Evolutionary conservation across 1,140 invertebrate genomes (phyloP).

Genomic region (Drosophila prosaltans): DNA sequence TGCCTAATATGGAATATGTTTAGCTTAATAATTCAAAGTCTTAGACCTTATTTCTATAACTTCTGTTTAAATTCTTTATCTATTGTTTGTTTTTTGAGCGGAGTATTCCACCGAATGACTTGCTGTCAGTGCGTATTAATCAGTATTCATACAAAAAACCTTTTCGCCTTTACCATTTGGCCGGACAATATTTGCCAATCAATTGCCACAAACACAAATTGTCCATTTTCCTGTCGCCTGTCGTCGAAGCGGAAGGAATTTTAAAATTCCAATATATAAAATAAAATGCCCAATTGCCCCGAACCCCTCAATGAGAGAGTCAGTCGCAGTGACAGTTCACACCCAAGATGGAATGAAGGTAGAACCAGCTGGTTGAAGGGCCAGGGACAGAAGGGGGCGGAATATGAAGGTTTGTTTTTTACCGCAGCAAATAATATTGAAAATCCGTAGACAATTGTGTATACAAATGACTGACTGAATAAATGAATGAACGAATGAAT

Average conservation of each 20-base stretch:
- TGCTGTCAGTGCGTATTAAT: slow-evolving; percentile 73
- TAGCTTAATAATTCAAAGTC: too few relatives aligned
- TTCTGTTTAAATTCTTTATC: background rate
- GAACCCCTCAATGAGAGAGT: slow-evolving; percentile 37
- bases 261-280: slow-evolving; percentile 83
- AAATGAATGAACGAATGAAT: slow-evolving; percentile 41
- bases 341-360: slow-evolving; percentile 64
- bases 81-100: background rate
- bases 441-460: slow-evolving; percentile 80
- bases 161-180: slow-evolving; percentile 65
- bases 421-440: slow-evolving; percentile 80
- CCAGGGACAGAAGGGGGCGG: background rate
- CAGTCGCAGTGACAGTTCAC: slow-evolving; percentile 70
- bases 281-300: slow-evolving; percentile 79
- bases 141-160: slow-evolving; percentile 55
- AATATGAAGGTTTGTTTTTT: slow-evolving; percentile 35
- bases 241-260: slow-evolving; percentile 78
- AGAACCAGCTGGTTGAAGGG: slow-evolving; percentile 41
- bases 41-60: background rate
- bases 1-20: too few relatives aligned
- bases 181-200: slow-evolving; percentile 82
- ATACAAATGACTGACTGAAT: slow-evolving; percentile 38
- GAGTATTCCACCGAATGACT: slow-evolving; percentile 35
- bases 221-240: slow-evolving; percentile 81
- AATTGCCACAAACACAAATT: slow-evolving; percentile 83